These are phyloP conservation scores for Entosphenus tridentatus DNA, from an alignment of 2,113 vertebrate genomes.

Conservation along the genomic window DNA sequence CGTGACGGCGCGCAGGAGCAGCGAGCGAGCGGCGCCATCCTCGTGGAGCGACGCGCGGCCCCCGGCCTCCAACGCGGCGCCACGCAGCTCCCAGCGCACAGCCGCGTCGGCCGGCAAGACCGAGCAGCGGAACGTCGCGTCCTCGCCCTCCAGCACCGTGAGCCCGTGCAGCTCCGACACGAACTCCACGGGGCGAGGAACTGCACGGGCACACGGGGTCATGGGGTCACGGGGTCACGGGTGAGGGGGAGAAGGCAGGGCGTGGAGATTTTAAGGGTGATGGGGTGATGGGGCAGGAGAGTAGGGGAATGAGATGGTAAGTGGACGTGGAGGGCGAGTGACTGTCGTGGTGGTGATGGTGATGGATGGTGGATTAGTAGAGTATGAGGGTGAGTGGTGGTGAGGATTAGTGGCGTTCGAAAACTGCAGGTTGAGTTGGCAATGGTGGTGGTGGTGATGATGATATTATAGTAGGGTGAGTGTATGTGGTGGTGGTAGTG, in stretches of 20 bases:
- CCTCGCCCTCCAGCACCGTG: constrained; percentile 42
- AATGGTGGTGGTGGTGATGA: not conserved
- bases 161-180: constrained; percentile 29
- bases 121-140: constrained; percentile 55
- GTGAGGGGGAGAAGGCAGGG: not conserved
- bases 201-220: not conserved
- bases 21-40: constrained; percentile 31
- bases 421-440: not conserved
- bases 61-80: constrained; percentile 24
- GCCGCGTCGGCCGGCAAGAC: constrained; percentile 31
- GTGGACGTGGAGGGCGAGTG: not conserved
- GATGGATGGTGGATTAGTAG: not conserved
- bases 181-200: constrained; percentile 26
- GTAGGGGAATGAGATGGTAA: not conserved
- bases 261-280: not conserved
- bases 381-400: not conserved
- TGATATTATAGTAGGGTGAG: not conserved
- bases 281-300: not conserved
- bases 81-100: constrained; percentile 47
- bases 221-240: not conserved
- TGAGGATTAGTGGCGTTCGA: not conserved
- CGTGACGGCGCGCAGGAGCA: constrained; percentile 34
- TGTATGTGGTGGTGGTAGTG: not conserved
- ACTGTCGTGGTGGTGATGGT: not conserved
- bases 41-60: constrained; percentile 40